phyloP scores from a whole-genome alignment of 2,113 vertebrate genomes.

The Pelecanoides urinatrix region DNA sequence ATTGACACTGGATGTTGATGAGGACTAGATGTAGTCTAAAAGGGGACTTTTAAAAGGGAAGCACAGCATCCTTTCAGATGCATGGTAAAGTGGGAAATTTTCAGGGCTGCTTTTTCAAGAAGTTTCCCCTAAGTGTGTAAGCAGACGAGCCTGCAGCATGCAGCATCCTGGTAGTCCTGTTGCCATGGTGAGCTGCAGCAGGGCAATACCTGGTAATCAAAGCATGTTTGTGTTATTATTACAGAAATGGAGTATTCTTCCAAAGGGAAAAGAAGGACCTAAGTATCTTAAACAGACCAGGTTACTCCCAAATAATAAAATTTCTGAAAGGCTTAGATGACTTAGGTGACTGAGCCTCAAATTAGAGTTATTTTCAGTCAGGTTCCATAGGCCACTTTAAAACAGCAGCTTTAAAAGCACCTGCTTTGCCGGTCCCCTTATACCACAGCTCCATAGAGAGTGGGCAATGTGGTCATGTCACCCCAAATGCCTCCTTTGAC shows the following conservation, averaged over 20 bases:
- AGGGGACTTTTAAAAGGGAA: not conserved
- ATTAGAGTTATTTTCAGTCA: not conserved
- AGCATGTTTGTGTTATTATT: not conserved
- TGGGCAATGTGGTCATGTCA: not conserved
- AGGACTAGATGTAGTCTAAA: not conserved
- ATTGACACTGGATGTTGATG: rapidly evolving
- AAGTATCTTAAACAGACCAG: not conserved
- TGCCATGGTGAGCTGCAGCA: not conserved
- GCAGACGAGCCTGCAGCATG: not conserved
- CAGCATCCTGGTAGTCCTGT: not conserved
- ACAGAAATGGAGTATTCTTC: not conserved
- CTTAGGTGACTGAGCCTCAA: not conserved
- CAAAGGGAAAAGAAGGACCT: not conserved
- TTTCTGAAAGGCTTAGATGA: not conserved
- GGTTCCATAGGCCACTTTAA: not conserved
- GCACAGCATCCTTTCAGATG: not conserved
- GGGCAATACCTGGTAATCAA: not conserved
- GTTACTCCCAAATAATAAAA: not conserved
- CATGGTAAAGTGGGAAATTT: not conserved
- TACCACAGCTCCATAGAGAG: not conserved
- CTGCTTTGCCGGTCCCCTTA: not conserved
- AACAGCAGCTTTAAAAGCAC: not conserved
- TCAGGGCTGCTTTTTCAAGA: not conserved
- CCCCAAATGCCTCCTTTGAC: not conserved
- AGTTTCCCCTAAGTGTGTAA: not conserved